A percentile compares a stretch with the other conserved stretches of the same genome.
Evolutionary conservation across 2,797 vertebrate genomes (phyloP).

Genomic region (Clarias fuscus): DNA sequence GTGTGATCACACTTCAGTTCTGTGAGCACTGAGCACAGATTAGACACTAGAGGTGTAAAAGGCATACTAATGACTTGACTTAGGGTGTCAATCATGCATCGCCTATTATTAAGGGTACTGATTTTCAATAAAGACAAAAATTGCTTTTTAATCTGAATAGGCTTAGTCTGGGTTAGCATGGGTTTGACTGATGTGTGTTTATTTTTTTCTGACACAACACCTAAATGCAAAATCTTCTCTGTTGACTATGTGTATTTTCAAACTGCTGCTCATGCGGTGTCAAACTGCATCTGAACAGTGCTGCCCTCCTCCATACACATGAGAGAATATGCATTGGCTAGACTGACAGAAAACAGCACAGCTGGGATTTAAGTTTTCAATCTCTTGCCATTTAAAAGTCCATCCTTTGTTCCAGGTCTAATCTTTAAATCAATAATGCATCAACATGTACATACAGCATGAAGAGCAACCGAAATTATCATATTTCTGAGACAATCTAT

Average conservation of each 20-base stretch:
- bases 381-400: slow-evolving; percentile 7
- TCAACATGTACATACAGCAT: not conserved
- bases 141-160: not conserved
- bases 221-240: not conserved
- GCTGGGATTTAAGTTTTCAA: not conserved
- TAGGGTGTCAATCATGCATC: not conserved
- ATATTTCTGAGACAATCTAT: not conserved
- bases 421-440: slow-evolving; percentile 8
- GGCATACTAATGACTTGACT: not conserved
- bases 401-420: not conserved
- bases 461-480: not conserved
- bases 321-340: not conserved
- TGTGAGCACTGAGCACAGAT: not conserved
- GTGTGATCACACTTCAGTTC: not conserved
- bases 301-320: slow-evolving; percentile 2
- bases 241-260: not conserved
- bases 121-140: too few relatives aligned
- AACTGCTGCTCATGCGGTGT: not conserved
- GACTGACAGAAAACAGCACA: not conserved
- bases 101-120: not conserved
- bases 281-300: not conserved
- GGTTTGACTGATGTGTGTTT: not conserved
- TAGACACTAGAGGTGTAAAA: not conserved
- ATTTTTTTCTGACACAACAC: not conserved
- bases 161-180: not conserved